Evolutionary conservation across 1,140 invertebrate species (phyloP), one percentile per base, ranked within the genome.

Genomic region (Coenobita brevimanus): DNA sequence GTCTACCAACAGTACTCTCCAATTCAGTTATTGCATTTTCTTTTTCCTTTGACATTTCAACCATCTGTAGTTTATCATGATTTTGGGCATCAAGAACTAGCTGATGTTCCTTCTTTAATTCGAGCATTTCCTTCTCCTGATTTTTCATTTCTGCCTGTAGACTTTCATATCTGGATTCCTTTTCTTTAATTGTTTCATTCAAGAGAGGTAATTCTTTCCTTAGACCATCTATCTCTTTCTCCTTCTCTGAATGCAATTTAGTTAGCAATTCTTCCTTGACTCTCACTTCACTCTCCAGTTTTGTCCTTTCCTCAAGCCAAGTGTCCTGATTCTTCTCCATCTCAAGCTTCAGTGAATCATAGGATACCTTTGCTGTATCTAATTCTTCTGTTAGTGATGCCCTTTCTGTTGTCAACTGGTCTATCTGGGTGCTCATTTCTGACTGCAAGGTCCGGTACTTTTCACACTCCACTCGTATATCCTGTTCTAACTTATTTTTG

Each of bases 101-200:
- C 24, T 60, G 17, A 62, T 64, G 38, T n/a, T 67, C 38, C 78
- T 60, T 36, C 21, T 62, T 60, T 41, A 81, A n/a, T 17, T 81
- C 17, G 41, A 15, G 8, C 3, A 62, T 21, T 4, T 81, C 33
- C 24, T 41, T 17, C 64, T 64, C 21, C 78, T 76, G 41, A 13
- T 41, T 57, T 24, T 81, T 24, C 78, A 81, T 38, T 33, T 81
- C 21, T 8, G 60, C 27, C 33, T 64, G 50, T 38, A 64, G 15
- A 60, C n/a, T 21, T 21, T n/a, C 30, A 41, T 41, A n/a, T 2
- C 33, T 8, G 27, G 41, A 30, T 81, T 64, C 60, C 36, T 41
- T 54, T 81, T 33, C 10, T 33, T 81, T 17, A 21, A 43, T n/a
- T 21, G 41, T 41, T 30, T 43, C 41, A 6, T 27, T 64, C 57